phyloP scores from a whole-genome alignment of 2,113 vertebrate species.

The Ursus arctos region DNA sequence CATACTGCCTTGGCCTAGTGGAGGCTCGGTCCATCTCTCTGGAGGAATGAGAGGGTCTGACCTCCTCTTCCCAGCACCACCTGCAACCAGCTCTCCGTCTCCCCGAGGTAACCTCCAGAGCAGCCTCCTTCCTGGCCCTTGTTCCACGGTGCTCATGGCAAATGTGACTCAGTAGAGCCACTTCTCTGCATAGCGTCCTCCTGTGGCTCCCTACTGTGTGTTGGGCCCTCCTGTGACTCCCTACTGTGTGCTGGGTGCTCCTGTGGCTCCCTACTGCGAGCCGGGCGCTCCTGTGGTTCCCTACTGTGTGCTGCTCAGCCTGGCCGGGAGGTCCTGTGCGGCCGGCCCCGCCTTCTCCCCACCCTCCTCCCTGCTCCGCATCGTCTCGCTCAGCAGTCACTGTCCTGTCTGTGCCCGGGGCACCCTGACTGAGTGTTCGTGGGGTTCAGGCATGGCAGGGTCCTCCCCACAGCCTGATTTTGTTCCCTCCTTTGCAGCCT shows the following conservation, averaged over 20 bases:
- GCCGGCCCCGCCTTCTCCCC: too few relatives aligned
- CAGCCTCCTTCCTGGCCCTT: too few relatives aligned
- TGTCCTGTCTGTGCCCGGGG: too few relatives aligned
- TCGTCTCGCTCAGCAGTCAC: fast-evolving
- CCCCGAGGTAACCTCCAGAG: not conserved
- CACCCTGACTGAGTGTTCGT: not conserved
- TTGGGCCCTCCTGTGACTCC: too few relatives aligned
- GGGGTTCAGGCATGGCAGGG: not conserved
- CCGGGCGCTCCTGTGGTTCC: too few relatives aligned
- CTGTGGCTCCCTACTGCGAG: too few relatives aligned
- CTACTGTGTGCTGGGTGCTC: too few relatives aligned
- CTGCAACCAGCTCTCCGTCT: not conserved
- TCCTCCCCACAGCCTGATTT: not conserved
- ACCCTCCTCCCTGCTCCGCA: not conserved
- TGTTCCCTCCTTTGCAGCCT: not conserved
- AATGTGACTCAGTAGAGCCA: too few relatives aligned
- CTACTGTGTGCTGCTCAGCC: not conserved
- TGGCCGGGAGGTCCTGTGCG: not conserved
- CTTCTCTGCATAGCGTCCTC: not conserved
- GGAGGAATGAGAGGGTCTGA: not conserved
- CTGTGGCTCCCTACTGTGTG: too few relatives aligned
- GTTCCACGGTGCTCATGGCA: not conserved
- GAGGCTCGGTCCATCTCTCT: fast-evolving
- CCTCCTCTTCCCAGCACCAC: not conserved
- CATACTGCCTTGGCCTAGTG: fast-evolving